Evolutionary conservation across 2,797 vertebrate genomes (phyloP).

Genomic region (Anableps anableps): DNA sequence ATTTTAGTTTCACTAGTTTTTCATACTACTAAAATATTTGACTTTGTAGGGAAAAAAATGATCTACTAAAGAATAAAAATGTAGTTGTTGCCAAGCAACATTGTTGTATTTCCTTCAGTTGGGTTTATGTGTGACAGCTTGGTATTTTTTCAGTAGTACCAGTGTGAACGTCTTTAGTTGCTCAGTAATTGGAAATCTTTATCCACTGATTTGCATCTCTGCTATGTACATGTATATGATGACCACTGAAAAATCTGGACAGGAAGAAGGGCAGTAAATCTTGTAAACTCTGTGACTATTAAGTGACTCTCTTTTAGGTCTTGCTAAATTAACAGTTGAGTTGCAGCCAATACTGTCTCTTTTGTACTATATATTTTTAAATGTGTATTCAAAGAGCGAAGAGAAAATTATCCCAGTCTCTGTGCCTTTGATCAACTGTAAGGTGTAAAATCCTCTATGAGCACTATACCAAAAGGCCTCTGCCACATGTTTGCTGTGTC

Average conservation of each 20-base stretch:
- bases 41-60: constrained; percentile 2
- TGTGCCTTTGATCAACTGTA: not conserved
- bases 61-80: not conserved
- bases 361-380: not conserved
- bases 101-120: constrained; percentile 5
- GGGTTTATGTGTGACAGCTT: constrained; percentile 7
- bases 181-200: not conserved
- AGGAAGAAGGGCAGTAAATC: not conserved
- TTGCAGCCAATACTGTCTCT: not conserved
- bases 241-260: not conserved
- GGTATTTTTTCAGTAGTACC: constrained; percentile 14
- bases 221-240: not conserved
- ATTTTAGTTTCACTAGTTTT: constrained; percentile 5
- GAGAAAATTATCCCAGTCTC: not conserved
- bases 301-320: not conserved
- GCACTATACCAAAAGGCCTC: constrained; percentile 8
- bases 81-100: constrained; percentile 41
- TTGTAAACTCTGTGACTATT: not conserved
- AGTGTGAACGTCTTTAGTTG: not conserved
- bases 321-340: not conserved
- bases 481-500: constrained; percentile 6
- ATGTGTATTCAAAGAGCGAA: not conserved
- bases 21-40: not conserved
- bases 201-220: not conserved
- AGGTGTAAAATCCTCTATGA: not conserved